A percentile compares a stretch with the other conserved stretches of the same genome.
These are phyloP conservation scores for Athalia circularis DNA, from an alignment of 2,888 invertebrate species.

Conservation along the genomic window DNA sequence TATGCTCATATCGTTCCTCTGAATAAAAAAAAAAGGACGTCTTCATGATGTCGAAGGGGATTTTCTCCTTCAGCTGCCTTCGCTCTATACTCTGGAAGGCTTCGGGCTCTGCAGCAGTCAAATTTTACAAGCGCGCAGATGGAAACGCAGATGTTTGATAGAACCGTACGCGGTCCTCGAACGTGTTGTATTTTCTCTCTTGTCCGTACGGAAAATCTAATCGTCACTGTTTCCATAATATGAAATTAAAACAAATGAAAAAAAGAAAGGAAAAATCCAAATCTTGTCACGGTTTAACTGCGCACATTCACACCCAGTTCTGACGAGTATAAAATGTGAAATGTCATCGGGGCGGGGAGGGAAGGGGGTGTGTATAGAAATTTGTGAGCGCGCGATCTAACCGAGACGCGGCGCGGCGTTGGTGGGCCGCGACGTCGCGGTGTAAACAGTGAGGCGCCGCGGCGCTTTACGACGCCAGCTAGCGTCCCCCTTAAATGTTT, in stretches of 20 bases:
- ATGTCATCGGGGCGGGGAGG: no score
- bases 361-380: no score
- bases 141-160: conserved; percentile 65
- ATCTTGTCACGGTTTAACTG: no score
- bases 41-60: conserved; percentile 56
- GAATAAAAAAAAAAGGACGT: conserved; percentile 39
- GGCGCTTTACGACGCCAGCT: conserved; percentile 74
- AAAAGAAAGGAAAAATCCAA: no score
- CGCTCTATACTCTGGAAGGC: conserved; percentile 45
- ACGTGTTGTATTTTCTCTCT: background rate
- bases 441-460: conserved; percentile 78
- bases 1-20: no score
- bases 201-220: no score
- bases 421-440: conserved; percentile 67
- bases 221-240: no score
- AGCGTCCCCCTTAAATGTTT: conserved; percentile 64
- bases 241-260: no score
- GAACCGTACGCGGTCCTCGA: background rate
- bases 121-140: conserved; percentile 55
- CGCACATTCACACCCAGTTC: no score
- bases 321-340: no score
- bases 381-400: conserved; percentile 26
- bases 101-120: conserved; percentile 54
- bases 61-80: conserved; percentile 50
- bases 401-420: conserved; percentile 52